Percentiles rank a stretch among this genome's conserved stretches.
These are phyloP conservation scores for Datnioides undecimradiatus DNA, from an alignment of 2,113 vertebrate species.

Conservation along the genomic window DNA sequence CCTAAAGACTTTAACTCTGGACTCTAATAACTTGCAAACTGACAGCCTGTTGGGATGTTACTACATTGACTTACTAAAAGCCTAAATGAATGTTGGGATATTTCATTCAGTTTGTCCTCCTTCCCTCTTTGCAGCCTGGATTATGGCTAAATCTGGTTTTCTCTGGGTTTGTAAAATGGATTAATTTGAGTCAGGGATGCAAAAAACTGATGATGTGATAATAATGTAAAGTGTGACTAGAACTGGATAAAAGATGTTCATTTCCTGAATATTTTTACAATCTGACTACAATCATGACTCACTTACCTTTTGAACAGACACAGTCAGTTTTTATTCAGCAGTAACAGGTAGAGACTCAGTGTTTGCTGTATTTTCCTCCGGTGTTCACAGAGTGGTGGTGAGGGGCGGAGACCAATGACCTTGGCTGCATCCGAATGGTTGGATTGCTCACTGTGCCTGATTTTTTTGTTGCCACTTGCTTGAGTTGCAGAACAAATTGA, in stretches of 20 bases:
- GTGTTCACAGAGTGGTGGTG: neutral
- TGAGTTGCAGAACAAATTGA: neutral
- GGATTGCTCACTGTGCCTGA: neutral
- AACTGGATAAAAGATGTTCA: neutral
- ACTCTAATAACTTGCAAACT: constrained; percentile 35
- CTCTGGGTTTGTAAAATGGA: constrained; percentile 45
- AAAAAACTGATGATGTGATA: constrained; percentile 21
- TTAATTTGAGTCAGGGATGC: constrained; percentile 47
- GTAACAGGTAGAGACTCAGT: neutral
- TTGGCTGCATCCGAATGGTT: constrained; percentile 27
- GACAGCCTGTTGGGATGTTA: constrained; percentile 19
- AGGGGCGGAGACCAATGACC: constrained; percentile 25
- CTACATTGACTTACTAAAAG: neutral
- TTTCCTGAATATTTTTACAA: neutral
- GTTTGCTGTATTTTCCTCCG: neutral
- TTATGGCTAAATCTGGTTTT: constrained; percentile 63
- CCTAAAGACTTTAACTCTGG: constrained; percentile 54
- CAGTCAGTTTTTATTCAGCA: neutral
- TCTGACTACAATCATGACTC: neutral
- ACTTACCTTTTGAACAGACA: too few species aligned
- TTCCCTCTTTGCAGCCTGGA: constrained; percentile 41
- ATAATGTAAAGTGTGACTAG: constrained; percentile 4
- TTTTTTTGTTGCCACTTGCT: constrained; percentile 16
- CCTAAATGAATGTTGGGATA: constrained; percentile 20
- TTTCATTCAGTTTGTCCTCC: constrained; percentile 42